Conservation (phyloP, 2,888 invertebrate species). For the Agrilus biguttatus region DNA sequence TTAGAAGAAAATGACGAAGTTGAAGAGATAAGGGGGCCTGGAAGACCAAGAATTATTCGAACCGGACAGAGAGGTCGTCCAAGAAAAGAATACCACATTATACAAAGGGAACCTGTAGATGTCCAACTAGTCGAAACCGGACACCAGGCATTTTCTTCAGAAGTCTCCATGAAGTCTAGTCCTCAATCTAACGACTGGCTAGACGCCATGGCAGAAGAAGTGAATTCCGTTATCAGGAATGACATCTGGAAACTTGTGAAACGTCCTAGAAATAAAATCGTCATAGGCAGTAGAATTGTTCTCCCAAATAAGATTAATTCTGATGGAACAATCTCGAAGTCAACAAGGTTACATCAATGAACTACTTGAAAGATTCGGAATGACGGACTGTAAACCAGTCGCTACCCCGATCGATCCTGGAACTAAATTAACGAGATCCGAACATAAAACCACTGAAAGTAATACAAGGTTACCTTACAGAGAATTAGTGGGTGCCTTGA, state of each 20-base stretch:
- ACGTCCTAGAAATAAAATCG: slow-evolving; percentile 5
- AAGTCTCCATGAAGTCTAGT: slow-evolving; percentile 6
- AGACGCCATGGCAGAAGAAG: slow-evolving; percentile 10
- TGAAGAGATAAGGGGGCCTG: no score
- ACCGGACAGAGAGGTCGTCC: no score
- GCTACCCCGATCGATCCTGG: slow-evolving; percentile 11
- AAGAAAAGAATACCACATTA: slow-evolving; percentile 4
- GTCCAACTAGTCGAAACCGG: no score
- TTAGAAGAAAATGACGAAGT: no score
- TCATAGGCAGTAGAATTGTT: slow-evolving; percentile 12
- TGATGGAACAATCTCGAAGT: slow-evolving; percentile 10
- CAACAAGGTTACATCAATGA: slow-evolving; percentile 14
- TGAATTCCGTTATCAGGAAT: slow-evolving; percentile 10
- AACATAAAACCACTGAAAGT: slow-evolving; percentile 3
- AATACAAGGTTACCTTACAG: slow-evolving; percentile 7
- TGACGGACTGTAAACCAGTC: slow-evolving; percentile 15
- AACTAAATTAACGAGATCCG: slow-evolving; percentile 5
- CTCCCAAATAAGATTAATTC: slow-evolving; percentile 11
- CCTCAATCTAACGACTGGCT: slow-evolving; percentile 9
- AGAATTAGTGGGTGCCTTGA: slow-evolving; percentile 10
- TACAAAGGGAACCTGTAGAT: no score
- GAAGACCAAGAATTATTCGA: no score
- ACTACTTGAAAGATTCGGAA: slow-evolving; percentile 14
- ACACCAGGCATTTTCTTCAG: background rate
- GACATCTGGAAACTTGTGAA: no score